A percentile compares a stretch with the other conserved stretches of the same genome.
Conservation (phyloP, 2,113 vertebrate species). For the Mirza zaza region DNA sequence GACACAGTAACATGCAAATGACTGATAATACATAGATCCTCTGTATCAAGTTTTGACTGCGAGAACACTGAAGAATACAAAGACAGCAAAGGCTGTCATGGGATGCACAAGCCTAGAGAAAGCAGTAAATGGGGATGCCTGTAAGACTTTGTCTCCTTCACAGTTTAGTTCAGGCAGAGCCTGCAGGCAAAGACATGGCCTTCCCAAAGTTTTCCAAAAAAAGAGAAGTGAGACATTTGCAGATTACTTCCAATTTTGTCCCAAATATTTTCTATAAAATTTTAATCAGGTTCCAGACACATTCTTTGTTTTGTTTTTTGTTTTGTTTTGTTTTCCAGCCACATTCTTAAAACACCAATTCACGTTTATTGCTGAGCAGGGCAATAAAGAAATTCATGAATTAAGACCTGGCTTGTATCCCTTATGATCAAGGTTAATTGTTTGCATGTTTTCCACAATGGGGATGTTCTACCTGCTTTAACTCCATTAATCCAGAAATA, state of each 20-base stretch:
- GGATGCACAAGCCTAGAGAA: neutral
- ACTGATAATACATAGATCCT: neutral
- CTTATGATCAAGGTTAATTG: neutral
- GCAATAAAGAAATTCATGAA: neutral
- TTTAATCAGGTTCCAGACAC: neutral
- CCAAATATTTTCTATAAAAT: neutral
- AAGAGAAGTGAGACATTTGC: neutral
- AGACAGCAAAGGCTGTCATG: neutral
- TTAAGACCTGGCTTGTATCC: neutral
- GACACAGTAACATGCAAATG: neutral
- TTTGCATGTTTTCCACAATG: neutral
- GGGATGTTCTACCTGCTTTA: neutral
- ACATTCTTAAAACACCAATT: constrained; percentile 8
- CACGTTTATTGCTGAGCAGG: neutral
- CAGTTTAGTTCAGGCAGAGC: neutral
- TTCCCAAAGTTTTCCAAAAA: neutral
- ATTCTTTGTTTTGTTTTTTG: neutral
- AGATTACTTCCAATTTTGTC: neutral
- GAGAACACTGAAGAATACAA: neutral
- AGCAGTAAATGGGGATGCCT: neutral
- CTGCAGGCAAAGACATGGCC: neutral
- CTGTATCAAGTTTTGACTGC: neutral
- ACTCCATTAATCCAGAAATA: neutral
- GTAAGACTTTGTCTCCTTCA: neutral
- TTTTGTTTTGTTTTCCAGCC: neutral